Evolutionary conservation across 2,888 invertebrate species (phyloP).

Genomic region (Caenorhabditis virilis): DNA sequence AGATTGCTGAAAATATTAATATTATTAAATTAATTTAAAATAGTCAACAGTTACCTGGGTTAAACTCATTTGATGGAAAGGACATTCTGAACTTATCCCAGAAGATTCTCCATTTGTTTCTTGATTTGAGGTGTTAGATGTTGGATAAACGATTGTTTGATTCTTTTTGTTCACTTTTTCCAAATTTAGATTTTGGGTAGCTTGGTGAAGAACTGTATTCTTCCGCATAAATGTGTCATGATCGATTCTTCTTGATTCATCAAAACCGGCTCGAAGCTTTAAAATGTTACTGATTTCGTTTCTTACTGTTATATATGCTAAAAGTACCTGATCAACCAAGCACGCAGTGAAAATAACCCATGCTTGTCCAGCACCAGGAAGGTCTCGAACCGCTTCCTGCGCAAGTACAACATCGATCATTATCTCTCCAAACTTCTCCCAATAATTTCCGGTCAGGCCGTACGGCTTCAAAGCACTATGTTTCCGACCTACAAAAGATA

Average conservation of each 20-base stretch:
- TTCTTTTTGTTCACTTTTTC: too few species aligned
- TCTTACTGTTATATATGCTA: too few species aligned
- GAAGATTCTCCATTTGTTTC: neutral
- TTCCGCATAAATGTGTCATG: conserved; percentile 43
- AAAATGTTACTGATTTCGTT: too few species aligned
- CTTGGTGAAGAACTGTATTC: conserved; percentile 55
- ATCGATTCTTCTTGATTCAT: conserved; percentile 45
- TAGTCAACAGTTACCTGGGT: too few species aligned
- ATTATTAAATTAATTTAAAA: too few species aligned
- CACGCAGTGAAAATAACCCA: conserved; percentile 68
- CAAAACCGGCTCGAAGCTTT: conserved; percentile 62
- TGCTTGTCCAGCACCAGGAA: conserved; percentile 67
- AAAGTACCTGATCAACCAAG: conserved; percentile 64
- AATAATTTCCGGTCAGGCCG: conserved; percentile 61
- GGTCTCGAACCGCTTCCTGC: conserved; percentile 65
- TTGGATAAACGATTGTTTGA: neutral
- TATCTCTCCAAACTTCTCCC: conserved; percentile 67
- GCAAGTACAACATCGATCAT: conserved; percentile 66
- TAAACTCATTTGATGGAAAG: neutral
- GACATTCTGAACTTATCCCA: neutral
- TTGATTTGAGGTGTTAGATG: neutral
- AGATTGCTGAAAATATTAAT: too few species aligned
- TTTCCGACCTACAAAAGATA: conserved; percentile 53
- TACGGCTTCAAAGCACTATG: conserved; percentile 65
- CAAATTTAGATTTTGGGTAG: conserved; percentile 39